phyloP scores from a whole-genome alignment of 2,797 vertebrate species.

The Channallabes apus region DNA sequence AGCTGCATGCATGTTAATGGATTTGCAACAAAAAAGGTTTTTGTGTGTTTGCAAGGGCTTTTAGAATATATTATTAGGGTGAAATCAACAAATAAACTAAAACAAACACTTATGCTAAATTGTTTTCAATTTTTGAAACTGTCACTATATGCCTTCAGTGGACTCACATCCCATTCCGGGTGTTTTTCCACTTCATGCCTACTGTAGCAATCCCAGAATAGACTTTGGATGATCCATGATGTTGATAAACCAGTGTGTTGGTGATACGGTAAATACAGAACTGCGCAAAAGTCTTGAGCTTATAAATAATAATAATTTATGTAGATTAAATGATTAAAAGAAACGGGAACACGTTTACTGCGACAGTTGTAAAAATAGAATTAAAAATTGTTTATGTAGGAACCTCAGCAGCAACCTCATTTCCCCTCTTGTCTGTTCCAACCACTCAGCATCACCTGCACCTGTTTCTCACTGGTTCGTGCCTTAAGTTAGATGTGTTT shows the following conservation, averaged over 20 bases:
- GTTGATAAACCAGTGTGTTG: background rate
- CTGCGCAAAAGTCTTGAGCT: too few relatives aligned
- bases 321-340: too few relatives aligned
- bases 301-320: too few relatives aligned
- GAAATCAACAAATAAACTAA: background rate
- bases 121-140: background rate
- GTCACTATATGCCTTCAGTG: background rate
- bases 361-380: too few relatives aligned
- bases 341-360: too few relatives aligned
- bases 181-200: background rate
- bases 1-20: background rate
- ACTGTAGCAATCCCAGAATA: background rate
- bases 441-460: too few relatives aligned
- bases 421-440: too few relatives aligned
- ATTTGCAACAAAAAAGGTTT: background rate
- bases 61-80: background rate
- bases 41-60: background rate
- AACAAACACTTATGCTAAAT: background rate
- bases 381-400: too few relatives aligned
- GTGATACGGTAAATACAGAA: background rate
- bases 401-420: too few relatives aligned
- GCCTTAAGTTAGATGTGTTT: too few relatives aligned
- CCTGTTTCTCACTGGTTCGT: too few relatives aligned
- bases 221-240: background rate
- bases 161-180: background rate